phyloP scores from a whole-genome alignment of 64 coral and sea anemone genomes.

The Porites lutea region DNA sequence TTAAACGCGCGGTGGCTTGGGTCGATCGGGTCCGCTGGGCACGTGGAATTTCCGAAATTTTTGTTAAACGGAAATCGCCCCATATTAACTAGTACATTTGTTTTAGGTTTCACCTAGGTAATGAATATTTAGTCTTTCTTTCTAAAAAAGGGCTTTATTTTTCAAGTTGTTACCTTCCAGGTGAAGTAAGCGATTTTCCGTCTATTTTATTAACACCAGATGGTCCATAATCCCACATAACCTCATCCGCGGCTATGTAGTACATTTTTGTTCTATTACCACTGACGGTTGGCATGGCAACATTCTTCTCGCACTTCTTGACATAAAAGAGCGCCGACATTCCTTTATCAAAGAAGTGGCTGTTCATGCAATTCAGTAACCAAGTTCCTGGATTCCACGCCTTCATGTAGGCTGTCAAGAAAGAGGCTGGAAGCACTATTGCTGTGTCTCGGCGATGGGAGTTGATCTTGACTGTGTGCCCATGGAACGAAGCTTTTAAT shows the following conservation, averaged over 20 bases:
- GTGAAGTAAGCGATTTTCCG: constrained; percentile 30
- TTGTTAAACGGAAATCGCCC: too few species aligned
- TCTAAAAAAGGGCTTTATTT: too few species aligned
- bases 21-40: too few species aligned
- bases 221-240: constrained; percentile 82
- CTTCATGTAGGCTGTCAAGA: constrained; percentile 72
- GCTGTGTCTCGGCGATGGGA: constrained; percentile 76
- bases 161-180: constrained; percentile 54
- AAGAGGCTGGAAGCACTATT: constrained; percentile 67
- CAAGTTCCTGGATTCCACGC: constrained; percentile 78
- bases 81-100: too few species aligned
- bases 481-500: constrained; percentile 75
- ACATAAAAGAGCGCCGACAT: constrained; percentile 83
- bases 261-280: constrained; percentile 52
- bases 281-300: not conserved
- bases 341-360: constrained; percentile 54
- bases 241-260: constrained; percentile 78
- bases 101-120: too few species aligned
- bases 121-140: too few species aligned
- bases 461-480: constrained; percentile 70
- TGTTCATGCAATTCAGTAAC: constrained; percentile 80
- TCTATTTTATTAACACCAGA: constrained; percentile 72
- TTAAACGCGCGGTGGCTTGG: too few species aligned
- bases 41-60: too few species aligned
- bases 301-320: not conserved